A percentile compares a stretch with the other conserved stretches of the same genome.
These are phyloP conservation scores for Pteromalus puparum DNA, from an alignment of 1,140 invertebrate species.

Conservation along the genomic window DNA sequence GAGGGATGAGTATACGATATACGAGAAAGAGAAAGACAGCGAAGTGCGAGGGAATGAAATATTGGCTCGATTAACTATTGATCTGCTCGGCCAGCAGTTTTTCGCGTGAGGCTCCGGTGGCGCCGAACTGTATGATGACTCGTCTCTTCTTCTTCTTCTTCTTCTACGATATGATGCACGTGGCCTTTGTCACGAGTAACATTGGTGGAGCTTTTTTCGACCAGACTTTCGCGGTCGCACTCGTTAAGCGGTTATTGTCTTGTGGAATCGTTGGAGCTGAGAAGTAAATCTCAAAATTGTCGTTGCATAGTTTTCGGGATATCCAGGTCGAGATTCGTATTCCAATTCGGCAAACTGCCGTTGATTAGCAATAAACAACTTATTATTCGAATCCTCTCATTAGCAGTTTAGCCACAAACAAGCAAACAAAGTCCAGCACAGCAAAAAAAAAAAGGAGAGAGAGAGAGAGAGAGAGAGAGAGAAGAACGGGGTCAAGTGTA, in stretches of 20 bases:
- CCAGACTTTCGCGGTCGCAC: too few relatives aligned
- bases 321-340: too few relatives aligned
- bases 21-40: not conserved
- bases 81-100: constrained; percentile 44
- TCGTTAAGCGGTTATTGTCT: too few relatives aligned
- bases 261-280: too few relatives aligned
- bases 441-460: too few relatives aligned
- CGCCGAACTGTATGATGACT: not conserved
- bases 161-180: not conserved
- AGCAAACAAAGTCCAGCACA: not conserved
- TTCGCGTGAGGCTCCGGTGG: constrained; percentile 8
- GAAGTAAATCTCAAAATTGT: too few relatives aligned
- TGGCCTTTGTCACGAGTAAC: too few relatives aligned
- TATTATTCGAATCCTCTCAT: too few relatives aligned
- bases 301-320: too few relatives aligned
- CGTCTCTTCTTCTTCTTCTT: not conserved
- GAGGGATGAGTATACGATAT: constrained; percentile 6
- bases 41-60: constrained; percentile 45
- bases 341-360: too few relatives aligned
- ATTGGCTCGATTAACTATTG: constrained; percentile 56
- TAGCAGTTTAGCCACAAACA: not conserved
- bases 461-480: too few relatives aligned
- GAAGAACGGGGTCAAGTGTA: not conserved
- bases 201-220: not conserved
- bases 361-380: too few relatives aligned